Evolutionary conservation across 1,140 invertebrate species (phyloP).

Genomic region (Bradynema listronoti): DNA sequence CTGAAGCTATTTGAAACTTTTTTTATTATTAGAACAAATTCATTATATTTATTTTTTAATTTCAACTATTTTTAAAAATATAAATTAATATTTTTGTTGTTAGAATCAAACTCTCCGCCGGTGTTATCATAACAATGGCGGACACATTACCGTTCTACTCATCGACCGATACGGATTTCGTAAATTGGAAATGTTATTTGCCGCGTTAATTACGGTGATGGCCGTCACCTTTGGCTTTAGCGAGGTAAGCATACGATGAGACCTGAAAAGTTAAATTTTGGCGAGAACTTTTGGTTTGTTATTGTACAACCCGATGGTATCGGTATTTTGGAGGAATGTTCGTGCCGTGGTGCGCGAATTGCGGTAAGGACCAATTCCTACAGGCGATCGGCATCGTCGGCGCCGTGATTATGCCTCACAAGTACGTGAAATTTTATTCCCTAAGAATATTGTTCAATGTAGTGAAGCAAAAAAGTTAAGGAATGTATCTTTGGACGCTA

Average conservation of each 20-base stretch:
- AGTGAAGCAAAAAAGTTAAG: no score
- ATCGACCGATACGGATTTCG: conserved; percentile 82
- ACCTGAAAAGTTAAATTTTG: conserved; percentile 1
- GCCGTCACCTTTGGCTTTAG: conserved; percentile 82
- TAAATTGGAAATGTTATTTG: conserved; percentile 81
- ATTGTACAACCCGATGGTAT: conserved; percentile 66
- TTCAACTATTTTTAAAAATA: no score
- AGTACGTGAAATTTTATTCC: no score
- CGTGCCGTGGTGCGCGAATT: conserved; percentile 72
- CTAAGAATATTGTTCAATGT: no score
- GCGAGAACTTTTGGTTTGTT: conserved; percentile 36
- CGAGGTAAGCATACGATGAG: conserved; percentile 64
- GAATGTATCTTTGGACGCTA: no score
- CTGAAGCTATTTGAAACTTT: no score
- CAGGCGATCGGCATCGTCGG: conserved; percentile 69
- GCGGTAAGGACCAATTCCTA: conserved; percentile 67
- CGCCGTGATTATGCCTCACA: conserved; percentile 84
- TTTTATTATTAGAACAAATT: no score
- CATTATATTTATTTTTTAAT: no score
- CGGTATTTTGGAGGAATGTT: conserved; percentile 74
- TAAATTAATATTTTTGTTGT: no score
- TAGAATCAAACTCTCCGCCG: conserved; percentile 78
- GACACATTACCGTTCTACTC: conserved; percentile 84
- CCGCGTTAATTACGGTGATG: conserved; percentile 75
- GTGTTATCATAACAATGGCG: conserved; percentile 77